Evolutionary conservation across 2,888 invertebrate genomes (phyloP).

Genomic region (Nephrotoma appendiculata): DNA sequence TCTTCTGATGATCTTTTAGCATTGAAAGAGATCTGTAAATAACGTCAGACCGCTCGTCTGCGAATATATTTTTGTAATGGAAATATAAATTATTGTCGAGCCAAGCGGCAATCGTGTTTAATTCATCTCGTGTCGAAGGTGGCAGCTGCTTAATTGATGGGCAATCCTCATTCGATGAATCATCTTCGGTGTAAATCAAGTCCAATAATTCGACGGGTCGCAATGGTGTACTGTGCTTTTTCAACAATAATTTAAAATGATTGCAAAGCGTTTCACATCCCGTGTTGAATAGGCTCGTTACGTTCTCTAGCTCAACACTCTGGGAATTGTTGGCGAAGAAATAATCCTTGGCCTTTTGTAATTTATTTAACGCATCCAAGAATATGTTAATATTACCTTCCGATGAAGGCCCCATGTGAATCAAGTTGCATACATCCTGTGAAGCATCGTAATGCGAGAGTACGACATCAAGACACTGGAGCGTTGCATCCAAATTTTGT

Average conservation of each 20-base stretch:
- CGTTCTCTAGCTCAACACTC: slow-evolving; percentile 85
- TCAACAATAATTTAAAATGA: slow-evolving; percentile 76
- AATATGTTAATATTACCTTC: slow-evolving; percentile 44
- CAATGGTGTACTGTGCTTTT: slow-evolving; percentile 72
- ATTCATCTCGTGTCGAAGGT: slow-evolving; percentile 49
- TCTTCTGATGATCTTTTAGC: slow-evolving; percentile 65
- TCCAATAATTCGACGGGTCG: slow-evolving; percentile 80
- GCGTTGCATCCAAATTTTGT: slow-evolving; percentile 82
- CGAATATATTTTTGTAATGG: slow-evolving; percentile 62
- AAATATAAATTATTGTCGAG: slow-evolving; percentile 59
- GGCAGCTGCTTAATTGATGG: slow-evolving; percentile 53
- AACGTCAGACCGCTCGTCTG: slow-evolving; percentile 58
- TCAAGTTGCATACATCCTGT: slow-evolving; percentile 73
- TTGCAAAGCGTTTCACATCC: slow-evolving; percentile 75
- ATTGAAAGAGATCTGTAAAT: slow-evolving; percentile 59
- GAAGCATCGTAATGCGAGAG: slow-evolving; percentile 93
- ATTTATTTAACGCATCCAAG: slow-evolving; percentile 62
- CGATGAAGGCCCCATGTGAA: slow-evolving; percentile 69
- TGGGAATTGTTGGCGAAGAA: slow-evolving; percentile 87
- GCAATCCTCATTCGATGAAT: slow-evolving; percentile 43
- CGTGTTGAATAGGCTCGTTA: slow-evolving; percentile 47
- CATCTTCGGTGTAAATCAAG: slow-evolving; percentile 74
- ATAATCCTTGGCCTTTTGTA: slow-evolving; percentile 77
- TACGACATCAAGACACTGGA: slow-evolving; percentile 80
- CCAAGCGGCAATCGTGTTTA: slow-evolving; percentile 75